Percentiles rank a stretch among this genome's conserved stretches.
Conservation (phyloP, 2,888 invertebrate genomes). For the Hypena proboscidalis region DNA sequence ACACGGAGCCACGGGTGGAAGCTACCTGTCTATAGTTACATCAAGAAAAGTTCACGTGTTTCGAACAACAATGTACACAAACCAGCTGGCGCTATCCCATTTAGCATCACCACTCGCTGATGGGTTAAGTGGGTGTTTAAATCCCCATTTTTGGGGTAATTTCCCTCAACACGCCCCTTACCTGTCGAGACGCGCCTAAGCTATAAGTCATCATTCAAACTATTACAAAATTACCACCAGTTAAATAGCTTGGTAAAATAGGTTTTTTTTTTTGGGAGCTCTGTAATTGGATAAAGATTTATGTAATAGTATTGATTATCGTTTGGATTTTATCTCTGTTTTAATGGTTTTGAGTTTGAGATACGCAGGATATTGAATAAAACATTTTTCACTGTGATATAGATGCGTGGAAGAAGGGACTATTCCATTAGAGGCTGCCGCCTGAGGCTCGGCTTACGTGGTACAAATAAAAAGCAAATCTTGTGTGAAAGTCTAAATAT, state of each 20-base stretch:
- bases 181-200: conserved; percentile 32
- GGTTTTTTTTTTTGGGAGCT: conserved; percentile 8
- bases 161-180: conserved; percentile 50
- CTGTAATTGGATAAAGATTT: conserved; percentile 14
- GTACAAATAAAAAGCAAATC: too few species aligned
- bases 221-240: conserved; percentile 34
- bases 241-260: conserved; percentile 22
- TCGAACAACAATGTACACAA: conserved; percentile 61
- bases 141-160: conserved; percentile 58
- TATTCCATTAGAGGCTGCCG: too few species aligned
- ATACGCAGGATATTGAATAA: too few species aligned
- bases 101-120: conserved; percentile 61
- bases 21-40: too few species aligned
- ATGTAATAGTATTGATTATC: too few species aligned
- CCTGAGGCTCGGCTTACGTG: too few species aligned
- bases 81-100: conserved; percentile 55
- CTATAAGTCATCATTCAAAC: conserved; percentile 39
- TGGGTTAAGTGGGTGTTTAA: conserved; percentile 63
- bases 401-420: too few species aligned
- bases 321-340: too few species aligned
- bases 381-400: too few species aligned
- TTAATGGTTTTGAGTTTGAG: too few species aligned
- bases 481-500: too few species aligned
- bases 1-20: too few species aligned
- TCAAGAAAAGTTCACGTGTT: conserved; percentile 11